Conservation (phyloP, 2,113 vertebrate genomes). For the Abramis brama region DNA sequence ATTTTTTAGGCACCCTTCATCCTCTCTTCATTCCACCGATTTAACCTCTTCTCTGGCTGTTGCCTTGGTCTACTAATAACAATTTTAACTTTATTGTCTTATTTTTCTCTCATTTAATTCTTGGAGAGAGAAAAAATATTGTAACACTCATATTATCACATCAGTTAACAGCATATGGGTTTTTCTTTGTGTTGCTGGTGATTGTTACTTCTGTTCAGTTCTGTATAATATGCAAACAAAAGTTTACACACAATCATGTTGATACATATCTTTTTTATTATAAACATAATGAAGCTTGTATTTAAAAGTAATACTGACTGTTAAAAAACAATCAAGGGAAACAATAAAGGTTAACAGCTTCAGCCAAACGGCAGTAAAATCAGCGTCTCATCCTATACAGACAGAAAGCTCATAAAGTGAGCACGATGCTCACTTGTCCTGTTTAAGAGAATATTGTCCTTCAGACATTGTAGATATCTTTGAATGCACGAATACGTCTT, state of each 20-base stretch:
- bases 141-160: neutral
- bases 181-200: neutral
- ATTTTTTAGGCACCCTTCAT: neutral
- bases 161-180: neutral
- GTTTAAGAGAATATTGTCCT: neutral
- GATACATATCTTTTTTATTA: neutral
- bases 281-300: neutral
- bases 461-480: neutral
- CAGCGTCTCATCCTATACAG: neutral
- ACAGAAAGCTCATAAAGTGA: constrained; percentile 2
- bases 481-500: neutral
- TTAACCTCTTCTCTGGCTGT: neutral
- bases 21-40: neutral
- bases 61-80: neutral
- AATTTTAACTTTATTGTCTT: neutral
- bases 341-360: neutral
- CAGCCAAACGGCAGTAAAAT: neutral
- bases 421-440: neutral
- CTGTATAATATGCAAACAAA: neutral
- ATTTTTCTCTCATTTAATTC: neutral
- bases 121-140: neutral
- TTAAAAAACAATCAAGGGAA: neutral
- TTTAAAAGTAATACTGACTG: neutral
- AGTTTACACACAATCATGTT: neutral
- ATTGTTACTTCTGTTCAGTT: neutral